phyloP scores from a whole-genome alignment of 2,888 invertebrate genomes.

The Candidula unifasciata region DNA sequence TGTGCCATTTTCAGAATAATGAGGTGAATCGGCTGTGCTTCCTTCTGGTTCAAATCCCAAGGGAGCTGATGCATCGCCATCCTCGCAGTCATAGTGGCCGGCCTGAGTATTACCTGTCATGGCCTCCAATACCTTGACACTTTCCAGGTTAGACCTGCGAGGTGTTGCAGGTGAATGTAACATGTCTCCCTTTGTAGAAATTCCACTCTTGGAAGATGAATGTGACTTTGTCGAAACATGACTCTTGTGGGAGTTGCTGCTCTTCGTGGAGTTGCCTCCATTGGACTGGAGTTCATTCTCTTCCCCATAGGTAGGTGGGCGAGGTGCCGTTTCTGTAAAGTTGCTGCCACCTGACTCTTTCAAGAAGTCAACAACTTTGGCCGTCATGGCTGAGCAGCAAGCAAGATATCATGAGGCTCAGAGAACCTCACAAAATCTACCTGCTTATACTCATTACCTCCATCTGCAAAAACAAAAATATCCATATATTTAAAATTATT shows the following conservation, averaged over 20 bases:
- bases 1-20: constrained; percentile 78
- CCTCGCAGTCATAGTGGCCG: constrained; percentile 53
- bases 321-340: constrained; percentile 74
- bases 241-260: constrained; percentile 74
- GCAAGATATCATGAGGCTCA: constrained; percentile 45
- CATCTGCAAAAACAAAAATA: neutral
- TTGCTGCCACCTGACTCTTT: constrained; percentile 74
- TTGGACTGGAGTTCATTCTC: constrained; percentile 76
- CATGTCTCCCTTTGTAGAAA: constrained; percentile 66
- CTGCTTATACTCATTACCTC: neutral
- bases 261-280: constrained; percentile 74
- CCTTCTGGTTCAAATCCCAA: constrained; percentile 82
- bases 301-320: constrained; percentile 77
- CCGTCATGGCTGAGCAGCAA: constrained; percentile 61
- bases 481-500: too few relatives aligned
- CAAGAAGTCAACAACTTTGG: constrained; percentile 72
- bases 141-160: constrained; percentile 73
- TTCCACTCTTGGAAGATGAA: constrained; percentile 63
- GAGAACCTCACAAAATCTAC: neutral
- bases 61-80: constrained; percentile 77
- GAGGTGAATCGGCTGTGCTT: constrained; percentile 79
- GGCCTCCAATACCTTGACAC: constrained; percentile 46
- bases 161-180: constrained; percentile 73
- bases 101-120: constrained; percentile 44
- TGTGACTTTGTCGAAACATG: constrained; percentile 65